phyloP scores from a whole-genome alignment of 2,888 invertebrate species.

The Phalera bucephala region DNA sequence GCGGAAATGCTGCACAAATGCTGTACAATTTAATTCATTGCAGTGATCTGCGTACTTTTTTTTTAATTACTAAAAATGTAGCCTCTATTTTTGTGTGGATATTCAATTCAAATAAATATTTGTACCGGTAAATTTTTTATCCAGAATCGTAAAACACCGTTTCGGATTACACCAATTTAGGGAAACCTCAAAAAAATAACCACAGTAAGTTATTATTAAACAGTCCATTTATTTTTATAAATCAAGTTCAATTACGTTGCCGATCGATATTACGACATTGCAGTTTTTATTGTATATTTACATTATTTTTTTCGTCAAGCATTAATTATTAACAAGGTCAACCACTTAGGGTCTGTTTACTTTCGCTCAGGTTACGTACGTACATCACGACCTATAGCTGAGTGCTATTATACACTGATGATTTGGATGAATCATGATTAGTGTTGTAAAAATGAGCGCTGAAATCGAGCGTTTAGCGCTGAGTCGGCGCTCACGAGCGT shows the following conservation, averaged over 20 bases:
- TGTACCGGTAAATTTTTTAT: no score
- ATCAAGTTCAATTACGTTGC: slow-evolving; percentile 2
- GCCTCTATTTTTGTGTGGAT: no score
- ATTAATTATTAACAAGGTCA: slow-evolving; percentile 29
- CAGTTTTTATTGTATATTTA: not conserved
- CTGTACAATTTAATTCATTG: no score
- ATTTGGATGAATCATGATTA: not conserved
- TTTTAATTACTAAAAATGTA: no score
- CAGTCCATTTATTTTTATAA: not conserved
- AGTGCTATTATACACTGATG: slow-evolving; percentile 1
- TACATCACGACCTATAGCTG: slow-evolving; percentile 18
- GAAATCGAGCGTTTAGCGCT: no score
- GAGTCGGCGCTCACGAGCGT: no score
- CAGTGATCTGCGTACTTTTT: no score
- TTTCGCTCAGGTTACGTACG: slow-evolving; percentile 31
- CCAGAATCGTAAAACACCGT: no score
- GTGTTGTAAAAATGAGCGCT: no score
- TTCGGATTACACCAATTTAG: no score
- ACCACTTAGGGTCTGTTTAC: slow-evolving; percentile 16
- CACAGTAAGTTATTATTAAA: not conserved
- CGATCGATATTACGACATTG: slow-evolving; percentile 14
- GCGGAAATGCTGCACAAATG: no score
- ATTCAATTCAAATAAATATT: no score
- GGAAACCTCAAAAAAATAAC: not conserved
- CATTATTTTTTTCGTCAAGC: not conserved